Conservation (phyloP, 2,888 invertebrate species). For the Limenitis camilla region DNA sequence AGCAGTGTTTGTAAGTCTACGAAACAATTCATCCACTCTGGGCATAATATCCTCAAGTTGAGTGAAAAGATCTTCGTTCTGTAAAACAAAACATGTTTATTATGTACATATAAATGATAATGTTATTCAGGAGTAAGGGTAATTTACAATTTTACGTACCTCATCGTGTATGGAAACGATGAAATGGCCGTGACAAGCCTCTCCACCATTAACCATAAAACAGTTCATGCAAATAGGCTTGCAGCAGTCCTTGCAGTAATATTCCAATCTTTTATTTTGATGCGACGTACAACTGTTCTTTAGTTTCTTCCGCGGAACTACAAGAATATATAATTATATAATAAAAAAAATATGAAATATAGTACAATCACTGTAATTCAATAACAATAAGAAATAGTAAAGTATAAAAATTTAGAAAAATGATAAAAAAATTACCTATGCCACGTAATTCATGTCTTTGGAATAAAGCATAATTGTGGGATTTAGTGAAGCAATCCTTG, state of each 20-base stretch:
- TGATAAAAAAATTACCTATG: constrained; percentile 30
- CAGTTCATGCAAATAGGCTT: constrained; percentile 63
- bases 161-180: constrained; percentile 52
- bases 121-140: neutral
- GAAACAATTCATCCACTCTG: constrained; percentile 54
- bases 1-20: constrained; percentile 61
- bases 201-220: constrained; percentile 52
- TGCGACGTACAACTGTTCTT: constrained; percentile 46
- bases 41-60: constrained; percentile 44
- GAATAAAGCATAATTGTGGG: constrained; percentile 61
- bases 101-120: too few relatives aligned
- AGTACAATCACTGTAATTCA: too few relatives aligned
- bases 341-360: too few relatives aligned
- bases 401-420: neutral
- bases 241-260: constrained; percentile 57
- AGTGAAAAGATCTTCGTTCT: constrained; percentile 51
- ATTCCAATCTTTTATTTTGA: constrained; percentile 48
- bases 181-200: constrained; percentile 60
- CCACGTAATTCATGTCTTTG: constrained; percentile 52
- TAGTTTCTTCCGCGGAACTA: constrained; percentile 33
- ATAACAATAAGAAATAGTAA: neutral
- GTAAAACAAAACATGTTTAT: constrained; percentile 33
- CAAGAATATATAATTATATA: too few relatives aligned
- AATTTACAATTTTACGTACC: constrained; percentile 37
- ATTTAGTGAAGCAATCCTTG: constrained; percentile 55